Percentiles rank a stretch among this genome's conserved stretches.
phyloP scores from a whole-genome alignment of 1,140 invertebrate genomes.

The Bemisia tabaci region DNA sequence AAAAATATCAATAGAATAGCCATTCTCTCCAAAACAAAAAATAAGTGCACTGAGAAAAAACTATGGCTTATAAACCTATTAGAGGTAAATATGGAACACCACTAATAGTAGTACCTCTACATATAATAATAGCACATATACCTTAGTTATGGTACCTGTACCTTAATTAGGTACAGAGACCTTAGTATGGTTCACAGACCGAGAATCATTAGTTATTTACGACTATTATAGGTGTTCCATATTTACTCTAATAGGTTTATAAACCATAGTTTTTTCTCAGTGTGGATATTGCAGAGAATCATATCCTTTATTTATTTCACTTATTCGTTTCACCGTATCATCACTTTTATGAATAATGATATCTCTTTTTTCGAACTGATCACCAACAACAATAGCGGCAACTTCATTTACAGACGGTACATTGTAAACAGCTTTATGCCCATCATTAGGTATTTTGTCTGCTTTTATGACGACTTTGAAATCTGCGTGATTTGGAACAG shows the following conservation, averaged over 20 bases:
- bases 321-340: constrained; percentile 26
- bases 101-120: no score
- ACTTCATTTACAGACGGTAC: constrained; percentile 32
- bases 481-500: constrained; percentile 11
- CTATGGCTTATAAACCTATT: no score
- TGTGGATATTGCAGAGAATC: constrained; percentile 37
- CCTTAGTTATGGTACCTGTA: no score
- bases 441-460: constrained; percentile 23
- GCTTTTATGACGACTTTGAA: constrained; percentile 20
- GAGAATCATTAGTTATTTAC: no score
- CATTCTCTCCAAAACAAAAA: constrained; percentile 34
- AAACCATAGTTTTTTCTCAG: no score
- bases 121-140: no score
- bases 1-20: constrained; percentile 11
- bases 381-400: constrained; percentile 29
- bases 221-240: no score
- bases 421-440: constrained; percentile 34
- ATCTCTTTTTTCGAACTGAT: constrained; percentile 29
- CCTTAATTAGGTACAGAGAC: no score
- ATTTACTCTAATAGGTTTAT: no score
- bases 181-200: no score
- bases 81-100: no score
- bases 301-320: constrained; percentile 33
- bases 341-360: constrained; percentile 31
- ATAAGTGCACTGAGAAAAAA: no score